phyloP scores from a whole-genome alignment of 2,113 vertebrate species.

The Trichechus manatus region DNA sequence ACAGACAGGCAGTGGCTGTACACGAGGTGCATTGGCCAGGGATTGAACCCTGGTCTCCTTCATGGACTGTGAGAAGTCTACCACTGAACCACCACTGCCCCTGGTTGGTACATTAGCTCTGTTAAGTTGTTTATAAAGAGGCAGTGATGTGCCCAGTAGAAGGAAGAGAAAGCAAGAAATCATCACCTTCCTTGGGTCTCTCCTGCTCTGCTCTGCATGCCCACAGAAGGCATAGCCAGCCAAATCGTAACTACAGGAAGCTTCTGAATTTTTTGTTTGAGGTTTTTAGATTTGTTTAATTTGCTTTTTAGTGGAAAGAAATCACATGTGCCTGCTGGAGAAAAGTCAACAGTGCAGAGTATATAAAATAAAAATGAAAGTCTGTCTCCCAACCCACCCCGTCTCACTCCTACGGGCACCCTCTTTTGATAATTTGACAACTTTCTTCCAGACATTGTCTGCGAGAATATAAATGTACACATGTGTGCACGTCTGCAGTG shows the following conservation, averaged over 20 bases:
- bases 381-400: not conserved
- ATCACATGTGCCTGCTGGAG: not conserved
- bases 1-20: not conserved
- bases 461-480: not conserved
- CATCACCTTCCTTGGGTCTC: not conserved
- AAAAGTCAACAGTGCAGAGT: not conserved
- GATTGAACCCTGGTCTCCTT: not conserved
- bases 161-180: no score
- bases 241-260: not conserved
- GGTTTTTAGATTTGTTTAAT: not conserved
- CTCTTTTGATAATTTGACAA: not conserved
- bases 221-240: not conserved
- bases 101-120: not conserved
- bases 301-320: not conserved
- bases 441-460: no score
- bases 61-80: not conserved
- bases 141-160: accelerated
- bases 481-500: not conserved
- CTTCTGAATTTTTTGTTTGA: not conserved
- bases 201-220: not conserved
- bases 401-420: not conserved
- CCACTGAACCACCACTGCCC: not conserved
- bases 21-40: no score
- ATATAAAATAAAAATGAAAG: not conserved
- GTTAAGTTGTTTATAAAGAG: no score